phyloP scores from a whole-genome alignment of 2,888 invertebrate species.

The Drosophila putrida region DNA sequence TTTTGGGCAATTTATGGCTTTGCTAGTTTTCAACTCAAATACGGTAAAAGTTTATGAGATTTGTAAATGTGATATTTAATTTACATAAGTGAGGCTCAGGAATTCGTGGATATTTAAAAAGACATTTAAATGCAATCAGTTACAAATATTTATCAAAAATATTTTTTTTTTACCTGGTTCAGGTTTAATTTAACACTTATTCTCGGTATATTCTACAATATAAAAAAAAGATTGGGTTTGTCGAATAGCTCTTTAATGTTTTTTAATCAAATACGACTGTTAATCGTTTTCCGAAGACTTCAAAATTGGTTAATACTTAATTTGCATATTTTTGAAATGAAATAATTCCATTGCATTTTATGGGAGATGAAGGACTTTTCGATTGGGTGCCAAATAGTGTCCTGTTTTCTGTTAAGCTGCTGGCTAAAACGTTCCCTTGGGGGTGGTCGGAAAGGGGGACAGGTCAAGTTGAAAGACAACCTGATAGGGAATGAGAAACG shows the following conservation, averaged over 20 bases:
- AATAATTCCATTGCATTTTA: neutral
- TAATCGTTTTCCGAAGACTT: constrained; percentile 1
- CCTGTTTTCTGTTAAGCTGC: constrained; percentile 44
- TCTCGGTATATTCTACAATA: no score
- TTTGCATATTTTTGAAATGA: neutral
- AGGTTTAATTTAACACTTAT: no score
- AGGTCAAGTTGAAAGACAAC: constrained; percentile 14
- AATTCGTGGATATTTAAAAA: neutral
- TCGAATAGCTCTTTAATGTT: neutral
- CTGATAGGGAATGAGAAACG: neutral
- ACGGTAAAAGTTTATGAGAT: neutral
- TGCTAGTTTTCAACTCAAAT: neutral
- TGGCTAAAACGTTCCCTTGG: constrained; percentile 39
- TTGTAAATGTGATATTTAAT: constrained; percentile 3
- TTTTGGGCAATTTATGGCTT: constrained; percentile 62
- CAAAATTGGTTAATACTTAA: neutral
- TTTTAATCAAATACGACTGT: neutral
- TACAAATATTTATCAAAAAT: no score
- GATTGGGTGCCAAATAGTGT: constrained; percentile 1
- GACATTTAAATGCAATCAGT: neutral
- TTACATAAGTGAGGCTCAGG: neutral
- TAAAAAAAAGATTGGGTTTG: no score
- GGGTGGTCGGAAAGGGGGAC: neutral
- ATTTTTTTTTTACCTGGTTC: no score
- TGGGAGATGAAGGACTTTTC: neutral